Conservation (phyloP, 1,140 invertebrate species). For the Acromyrmex heyeri region DNA sequence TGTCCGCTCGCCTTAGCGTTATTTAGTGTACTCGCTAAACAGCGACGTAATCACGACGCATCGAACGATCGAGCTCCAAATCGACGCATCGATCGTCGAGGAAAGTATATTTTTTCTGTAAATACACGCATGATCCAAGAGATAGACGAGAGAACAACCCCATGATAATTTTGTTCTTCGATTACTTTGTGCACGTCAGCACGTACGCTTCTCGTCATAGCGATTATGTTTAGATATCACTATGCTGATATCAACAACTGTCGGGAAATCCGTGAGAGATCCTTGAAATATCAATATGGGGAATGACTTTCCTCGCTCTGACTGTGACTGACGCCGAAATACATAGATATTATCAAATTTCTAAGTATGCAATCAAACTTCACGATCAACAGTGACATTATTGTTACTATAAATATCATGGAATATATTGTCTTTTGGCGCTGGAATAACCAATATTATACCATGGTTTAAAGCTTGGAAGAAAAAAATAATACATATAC, state of each 20-base stretch:
- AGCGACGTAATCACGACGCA: slow-evolving; percentile 33
- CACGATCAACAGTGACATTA: slow-evolving; percentile 21
- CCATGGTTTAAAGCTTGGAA: not conserved
- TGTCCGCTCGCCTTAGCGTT: slow-evolving; percentile 59
- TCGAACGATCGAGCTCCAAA: slow-evolving; percentile 40
- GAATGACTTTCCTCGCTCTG: slow-evolving; percentile 6
- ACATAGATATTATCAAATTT: not conserved
- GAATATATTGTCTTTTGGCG: not conserved
- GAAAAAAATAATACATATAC: not conserved
- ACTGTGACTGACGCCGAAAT: slow-evolving; percentile 37
- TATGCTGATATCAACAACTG: slow-evolving; percentile 32
- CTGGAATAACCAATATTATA: slow-evolving; percentile 11
- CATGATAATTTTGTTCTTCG: slow-evolving; percentile 40
- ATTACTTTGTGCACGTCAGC: slow-evolving; percentile 27
- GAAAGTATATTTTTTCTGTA: slow-evolving; percentile 63
- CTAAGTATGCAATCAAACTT: slow-evolving; percentile 8
- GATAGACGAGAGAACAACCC: slow-evolving; percentile 6
- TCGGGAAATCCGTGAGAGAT: not conserved
- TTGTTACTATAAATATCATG: slow-evolving; percentile 30
- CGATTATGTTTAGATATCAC: slow-evolving; percentile 57
- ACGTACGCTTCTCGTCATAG: slow-evolving; percentile 24
- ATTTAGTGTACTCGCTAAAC: slow-evolving; percentile 23
- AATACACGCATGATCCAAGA: slow-evolving; percentile 29
- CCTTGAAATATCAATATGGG: not conserved
- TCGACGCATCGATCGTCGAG: slow-evolving; percentile 40